phyloP scores from a whole-genome alignment of 2,113 vertebrate genomes.

The Eurypyga helias region DNA sequence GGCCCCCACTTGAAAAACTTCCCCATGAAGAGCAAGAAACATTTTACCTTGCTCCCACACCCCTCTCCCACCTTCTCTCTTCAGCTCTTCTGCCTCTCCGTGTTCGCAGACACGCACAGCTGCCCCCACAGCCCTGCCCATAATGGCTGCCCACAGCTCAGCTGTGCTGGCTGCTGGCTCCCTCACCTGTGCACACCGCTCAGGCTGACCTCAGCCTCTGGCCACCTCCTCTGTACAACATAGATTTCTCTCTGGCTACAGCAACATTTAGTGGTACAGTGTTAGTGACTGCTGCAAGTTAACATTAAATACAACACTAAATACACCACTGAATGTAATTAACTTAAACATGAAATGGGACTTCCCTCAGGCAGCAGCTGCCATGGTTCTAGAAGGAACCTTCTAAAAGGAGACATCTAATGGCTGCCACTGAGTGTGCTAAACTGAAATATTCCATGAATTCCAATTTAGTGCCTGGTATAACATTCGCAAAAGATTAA shows the following conservation, averaged over 20 bases:
- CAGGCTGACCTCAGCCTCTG: rapidly evolving
- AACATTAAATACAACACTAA: not conserved
- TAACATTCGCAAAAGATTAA: not conserved
- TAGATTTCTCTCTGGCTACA: rapidly evolving
- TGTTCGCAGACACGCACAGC: rapidly evolving
- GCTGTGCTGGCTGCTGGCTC: rapidly evolving
- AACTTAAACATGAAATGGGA: not conserved
- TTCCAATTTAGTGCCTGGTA: not conserved
- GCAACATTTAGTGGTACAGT: rapidly evolving
- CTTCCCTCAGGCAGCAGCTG: not conserved
- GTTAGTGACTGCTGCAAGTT: not conserved
- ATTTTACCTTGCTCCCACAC: not conserved
- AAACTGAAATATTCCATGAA: not conserved
- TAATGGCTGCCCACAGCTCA: not conserved
- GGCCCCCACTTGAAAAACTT: not conserved
- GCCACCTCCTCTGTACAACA: rapidly evolving
- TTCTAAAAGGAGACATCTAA: not conserved
- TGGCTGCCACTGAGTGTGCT: not conserved
- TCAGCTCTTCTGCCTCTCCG: rapidly evolving
- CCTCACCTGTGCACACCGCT: not conserved
- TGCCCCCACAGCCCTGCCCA: rapidly evolving
- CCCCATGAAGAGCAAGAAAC: not conserved
- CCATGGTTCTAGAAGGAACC: not conserved
- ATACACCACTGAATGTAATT: not conserved
- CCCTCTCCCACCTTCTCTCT: rapidly evolving